A percentile compares a stretch with the other conserved stretches of the same genome.
These are phyloP conservation scores for Eulithis prunata DNA, from an alignment of 2,888 invertebrate genomes.

Conservation along the genomic window DNA sequence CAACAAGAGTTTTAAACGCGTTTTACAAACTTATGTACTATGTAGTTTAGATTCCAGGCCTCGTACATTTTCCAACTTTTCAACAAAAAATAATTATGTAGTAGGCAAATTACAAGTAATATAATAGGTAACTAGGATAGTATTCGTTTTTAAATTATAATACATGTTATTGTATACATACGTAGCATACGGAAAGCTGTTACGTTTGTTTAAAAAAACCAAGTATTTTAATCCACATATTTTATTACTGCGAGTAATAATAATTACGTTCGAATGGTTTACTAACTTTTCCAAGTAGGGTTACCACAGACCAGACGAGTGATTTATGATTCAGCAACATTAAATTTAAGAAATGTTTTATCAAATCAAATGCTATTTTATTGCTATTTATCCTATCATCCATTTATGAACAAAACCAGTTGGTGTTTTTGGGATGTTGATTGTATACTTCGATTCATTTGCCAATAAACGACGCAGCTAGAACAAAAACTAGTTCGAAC, in stretches of 20 bases:
- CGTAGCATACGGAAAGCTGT: neutral
- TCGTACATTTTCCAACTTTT: neutral
- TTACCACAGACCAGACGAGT: conserved; percentile 52
- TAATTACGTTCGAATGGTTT: conserved; percentile 51
- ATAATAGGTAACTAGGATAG: too few relatives aligned
- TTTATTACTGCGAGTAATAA: neutral
- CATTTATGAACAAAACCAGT: conserved; percentile 41
- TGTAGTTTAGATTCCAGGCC: neutral
- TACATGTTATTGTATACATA: too few relatives aligned
- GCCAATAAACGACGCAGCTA: conserved; percentile 39
- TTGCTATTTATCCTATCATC: conserved; percentile 41
- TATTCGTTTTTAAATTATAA: too few relatives aligned
- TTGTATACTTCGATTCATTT: conserved; percentile 26
- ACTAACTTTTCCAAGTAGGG: conserved; percentile 55
- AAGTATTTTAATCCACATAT: conserved; percentile 5
- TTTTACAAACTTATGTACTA: neutral
- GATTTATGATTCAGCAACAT: conserved; percentile 60
- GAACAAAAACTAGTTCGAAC: conserved; percentile 36
- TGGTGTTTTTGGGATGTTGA: conserved; percentile 32
- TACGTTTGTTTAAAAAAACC: neutral
- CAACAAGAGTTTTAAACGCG: neutral
- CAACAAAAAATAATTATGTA: too few relatives aligned
- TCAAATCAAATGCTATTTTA: conserved; percentile 38
- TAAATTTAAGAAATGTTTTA: conserved; percentile 44
- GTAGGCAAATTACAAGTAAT: too few relatives aligned